A percentile compares a stretch with the other conserved stretches of the same genome.
Evolutionary conservation across 2,113 vertebrate species (phyloP).

Genomic region (Carassius gibelio): DNA sequence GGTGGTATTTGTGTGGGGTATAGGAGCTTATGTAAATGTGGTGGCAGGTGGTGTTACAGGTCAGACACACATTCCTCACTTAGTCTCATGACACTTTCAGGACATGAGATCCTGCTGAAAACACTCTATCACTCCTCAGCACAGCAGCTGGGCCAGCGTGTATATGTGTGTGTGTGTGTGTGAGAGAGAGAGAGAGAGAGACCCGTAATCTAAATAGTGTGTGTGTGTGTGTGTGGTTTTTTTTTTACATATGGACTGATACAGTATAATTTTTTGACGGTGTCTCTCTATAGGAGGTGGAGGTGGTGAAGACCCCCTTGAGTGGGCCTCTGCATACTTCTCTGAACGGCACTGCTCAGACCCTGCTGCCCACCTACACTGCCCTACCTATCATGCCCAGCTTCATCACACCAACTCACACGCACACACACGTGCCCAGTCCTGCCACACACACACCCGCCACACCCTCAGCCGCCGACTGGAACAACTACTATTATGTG

Average conservation of each 20-base stretch:
- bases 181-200: not conserved
- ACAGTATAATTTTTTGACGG: slow-evolving; percentile 20
- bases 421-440: slow-evolving; percentile 60
- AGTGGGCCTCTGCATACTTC: slow-evolving; percentile 69
- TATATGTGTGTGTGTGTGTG: not conserved
- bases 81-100: slow-evolving; percentile 48
- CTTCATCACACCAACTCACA: slow-evolving; percentile 73
- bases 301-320: slow-evolving; percentile 61
- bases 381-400: slow-evolving; percentile 76
- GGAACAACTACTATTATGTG: slow-evolving; percentile 81
- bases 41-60: slow-evolving; percentile 36
- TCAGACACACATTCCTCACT: slow-evolving; percentile 30
- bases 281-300: slow-evolving; percentile 50
- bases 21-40: slow-evolving; percentile 32
- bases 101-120: slow-evolving; percentile 63
- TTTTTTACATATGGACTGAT: slow-evolving; percentile 11
- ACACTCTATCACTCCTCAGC: slow-evolving; percentile 62
- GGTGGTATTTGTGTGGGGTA: slow-evolving; percentile 45
- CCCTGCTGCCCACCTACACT: slow-evolving; percentile 75
- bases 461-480: slow-evolving; percentile 65
- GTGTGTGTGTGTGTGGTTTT: not conserved
- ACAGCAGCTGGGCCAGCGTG: slow-evolving; percentile 60
- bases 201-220: not conserved
- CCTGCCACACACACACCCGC: slow-evolving; percentile 63
- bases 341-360: slow-evolving; percentile 68